Conservation (phyloP, 2,888 invertebrate genomes). For the Rhagonycha lutea region DNA sequence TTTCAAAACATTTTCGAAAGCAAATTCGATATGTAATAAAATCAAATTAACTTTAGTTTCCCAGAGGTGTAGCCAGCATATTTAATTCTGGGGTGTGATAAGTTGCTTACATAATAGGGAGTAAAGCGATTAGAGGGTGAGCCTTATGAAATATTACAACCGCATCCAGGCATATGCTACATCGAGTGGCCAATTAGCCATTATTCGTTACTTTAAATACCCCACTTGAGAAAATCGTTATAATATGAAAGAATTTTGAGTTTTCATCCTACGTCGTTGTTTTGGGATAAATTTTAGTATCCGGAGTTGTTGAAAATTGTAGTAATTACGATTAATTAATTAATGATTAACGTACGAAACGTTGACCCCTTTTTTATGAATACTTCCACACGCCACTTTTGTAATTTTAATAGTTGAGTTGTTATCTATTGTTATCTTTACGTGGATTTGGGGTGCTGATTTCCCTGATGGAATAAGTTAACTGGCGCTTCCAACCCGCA, state of each 20-base stretch:
- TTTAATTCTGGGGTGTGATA: constrained; percentile 39
- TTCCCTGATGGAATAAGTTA: constrained; percentile 7
- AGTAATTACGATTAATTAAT: constrained; percentile 5
- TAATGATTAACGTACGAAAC: constrained; percentile 1
- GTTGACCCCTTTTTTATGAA: not conserved
- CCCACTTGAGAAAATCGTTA: constrained; percentile 41
- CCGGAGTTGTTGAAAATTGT: not conserved
- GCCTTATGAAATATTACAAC: constrained; percentile 38
- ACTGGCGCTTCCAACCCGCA: constrained; percentile 33
- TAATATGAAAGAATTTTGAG: not conserved
- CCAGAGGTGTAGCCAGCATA: constrained; percentile 15
- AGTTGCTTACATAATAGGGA: constrained; percentile 21
- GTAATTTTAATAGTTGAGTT: constrained; percentile 1
- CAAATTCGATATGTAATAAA: not conserved
- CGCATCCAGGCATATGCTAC: constrained; percentile 42
- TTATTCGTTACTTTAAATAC: constrained; percentile 35
- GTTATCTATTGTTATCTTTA: constrained; percentile 10
- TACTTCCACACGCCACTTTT: not conserved
- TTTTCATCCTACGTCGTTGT: not conserved
- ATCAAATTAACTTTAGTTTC: constrained; percentile 25
- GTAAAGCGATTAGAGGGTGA: constrained; percentile 22
- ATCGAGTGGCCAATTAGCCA: constrained; percentile 41
- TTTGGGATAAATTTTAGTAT: not conserved
- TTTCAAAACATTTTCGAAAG: no score
- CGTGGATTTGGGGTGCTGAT: constrained; percentile 17